Conservation (phyloP, 2,888 invertebrate genomes). For the Drosophila birchii region DNA sequence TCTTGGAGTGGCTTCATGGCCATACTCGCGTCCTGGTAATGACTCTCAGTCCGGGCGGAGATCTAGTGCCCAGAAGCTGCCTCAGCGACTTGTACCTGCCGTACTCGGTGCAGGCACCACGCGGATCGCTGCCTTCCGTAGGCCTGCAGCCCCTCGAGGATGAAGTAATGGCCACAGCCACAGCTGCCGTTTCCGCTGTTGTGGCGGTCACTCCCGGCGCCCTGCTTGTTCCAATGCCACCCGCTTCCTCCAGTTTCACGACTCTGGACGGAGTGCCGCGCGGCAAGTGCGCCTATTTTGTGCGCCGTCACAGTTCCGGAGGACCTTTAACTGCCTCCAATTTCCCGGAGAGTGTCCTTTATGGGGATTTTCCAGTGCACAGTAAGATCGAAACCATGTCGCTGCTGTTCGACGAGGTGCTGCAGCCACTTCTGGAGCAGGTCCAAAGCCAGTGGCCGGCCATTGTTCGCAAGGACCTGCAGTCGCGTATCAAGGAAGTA, state of each 20-base stretch:
- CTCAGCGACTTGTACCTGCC: slow-evolving; percentile 83
- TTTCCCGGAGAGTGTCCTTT: slow-evolving; percentile 86
- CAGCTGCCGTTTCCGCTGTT: slow-evolving; percentile 68
- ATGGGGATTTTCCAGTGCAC: slow-evolving; percentile 90
- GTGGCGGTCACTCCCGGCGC: slow-evolving; percentile 62
- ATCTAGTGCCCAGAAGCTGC: slow-evolving; percentile 85
- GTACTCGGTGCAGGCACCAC: slow-evolving; percentile 55
- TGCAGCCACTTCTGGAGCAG: slow-evolving; percentile 90
- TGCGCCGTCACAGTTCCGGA: slow-evolving; percentile 74
- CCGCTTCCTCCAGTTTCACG: slow-evolving; percentile 82
- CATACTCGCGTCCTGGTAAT: slow-evolving; percentile 84
- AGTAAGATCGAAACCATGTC: slow-evolving; percentile 90
- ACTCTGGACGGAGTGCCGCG: slow-evolving; percentile 83
- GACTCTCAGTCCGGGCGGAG: slow-evolving; percentile 84
- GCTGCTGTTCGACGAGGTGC: slow-evolving; percentile 89
- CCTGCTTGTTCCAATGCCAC: slow-evolving; percentile 75
- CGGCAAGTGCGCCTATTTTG: slow-evolving; percentile 86
- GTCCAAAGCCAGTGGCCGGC: slow-evolving; percentile 90
- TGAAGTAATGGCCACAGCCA: slow-evolving; percentile 47
- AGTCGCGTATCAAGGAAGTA: slow-evolving; percentile 88
- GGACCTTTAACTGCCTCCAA: slow-evolving; percentile 81
- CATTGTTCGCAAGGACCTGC: slow-evolving; percentile 89
- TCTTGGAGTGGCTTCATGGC: slow-evolving; percentile 84
- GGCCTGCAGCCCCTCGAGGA: slow-evolving; percentile 7
- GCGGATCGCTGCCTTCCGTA: neutral